phyloP scores from a whole-genome alignment of 2,888 invertebrate genomes.

The Nomada ferruginata region DNA sequence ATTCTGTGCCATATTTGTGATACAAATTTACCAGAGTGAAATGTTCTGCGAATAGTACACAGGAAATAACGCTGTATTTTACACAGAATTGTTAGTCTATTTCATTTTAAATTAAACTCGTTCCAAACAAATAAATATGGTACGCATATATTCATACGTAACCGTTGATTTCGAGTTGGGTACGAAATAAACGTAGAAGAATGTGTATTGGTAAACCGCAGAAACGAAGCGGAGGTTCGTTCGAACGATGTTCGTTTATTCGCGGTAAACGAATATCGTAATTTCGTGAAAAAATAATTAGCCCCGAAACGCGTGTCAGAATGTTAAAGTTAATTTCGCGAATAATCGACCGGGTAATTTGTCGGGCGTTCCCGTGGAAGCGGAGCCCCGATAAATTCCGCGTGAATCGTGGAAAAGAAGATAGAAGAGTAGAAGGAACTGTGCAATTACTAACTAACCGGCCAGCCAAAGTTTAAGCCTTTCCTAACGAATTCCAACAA shows the following conservation, averaged over 20 bases:
- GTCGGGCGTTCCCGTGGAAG: conserved; percentile 24
- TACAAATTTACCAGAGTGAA: too few species aligned
- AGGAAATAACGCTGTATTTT: too few species aligned
- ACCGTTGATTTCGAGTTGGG: neutral
- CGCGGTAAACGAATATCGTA: conserved; percentile 3
- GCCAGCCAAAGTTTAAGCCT: conserved; percentile 72
- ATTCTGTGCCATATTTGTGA: too few species aligned
- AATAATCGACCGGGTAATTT: conserved; percentile 43
- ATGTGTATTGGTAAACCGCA: neutral
- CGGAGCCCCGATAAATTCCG: conserved; percentile 1
- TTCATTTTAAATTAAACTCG: neutral
- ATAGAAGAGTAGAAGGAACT: conserved; percentile 16
- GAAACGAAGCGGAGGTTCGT: neutral
- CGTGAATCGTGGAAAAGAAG: conserved; percentile 37
- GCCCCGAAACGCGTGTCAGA: conserved; percentile 17
- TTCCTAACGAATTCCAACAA: conserved; percentile 75
- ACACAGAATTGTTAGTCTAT: too few species aligned
- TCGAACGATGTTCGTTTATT: conserved; percentile 42
- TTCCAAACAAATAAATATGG: neutral
- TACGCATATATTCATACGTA: neutral
- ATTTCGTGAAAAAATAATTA: conserved; percentile 42
- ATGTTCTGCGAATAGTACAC: too few species aligned
- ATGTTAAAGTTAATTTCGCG: conserved; percentile 44
- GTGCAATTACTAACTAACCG: conserved; percentile 71
- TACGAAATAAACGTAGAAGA: neutral